These are phyloP conservation scores for Protobothrops mucrosquamatus DNA, from an alignment of 2,113 vertebrate species.

Conservation along the genomic window DNA sequence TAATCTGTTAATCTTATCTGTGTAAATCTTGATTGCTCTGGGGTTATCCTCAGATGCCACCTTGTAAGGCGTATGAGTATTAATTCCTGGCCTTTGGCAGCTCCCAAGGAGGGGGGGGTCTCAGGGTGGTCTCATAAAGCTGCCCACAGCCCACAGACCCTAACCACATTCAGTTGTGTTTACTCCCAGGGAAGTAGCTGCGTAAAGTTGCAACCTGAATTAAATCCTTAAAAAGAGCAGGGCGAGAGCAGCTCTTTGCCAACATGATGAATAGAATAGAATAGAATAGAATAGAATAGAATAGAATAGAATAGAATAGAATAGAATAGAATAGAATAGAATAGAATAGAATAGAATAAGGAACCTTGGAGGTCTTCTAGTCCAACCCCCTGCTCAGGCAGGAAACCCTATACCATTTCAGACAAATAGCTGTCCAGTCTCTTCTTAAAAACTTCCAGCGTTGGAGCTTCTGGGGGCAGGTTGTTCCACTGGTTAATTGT, in stretches of 20 bases:
- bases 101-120: not conserved
- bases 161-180: not conserved
- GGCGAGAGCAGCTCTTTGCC: not conserved
- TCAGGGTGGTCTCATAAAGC: rapidly evolving
- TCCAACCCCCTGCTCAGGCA: too few species aligned
- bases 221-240: not conserved
- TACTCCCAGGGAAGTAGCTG: not conserved
- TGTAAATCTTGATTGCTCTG: not conserved
- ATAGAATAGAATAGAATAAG: too few species aligned
- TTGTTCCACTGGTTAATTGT: too few species aligned
- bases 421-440: too few species aligned
- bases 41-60: not conserved
- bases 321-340: too few species aligned
- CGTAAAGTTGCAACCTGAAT: not conserved
- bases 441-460: too few species aligned
- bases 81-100: not conserved
- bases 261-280: too few species aligned
- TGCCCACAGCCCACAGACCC: not conserved
- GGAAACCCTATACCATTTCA: too few species aligned
- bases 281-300: too few species aligned
- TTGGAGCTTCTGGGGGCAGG: too few species aligned
- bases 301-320: too few species aligned
- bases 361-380: too few species aligned
- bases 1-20: not conserved
- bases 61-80: not conserved